These are phyloP conservation scores for Vimba vimba DNA, from an alignment of 2,113 vertebrate species.

Conservation along the genomic window DNA sequence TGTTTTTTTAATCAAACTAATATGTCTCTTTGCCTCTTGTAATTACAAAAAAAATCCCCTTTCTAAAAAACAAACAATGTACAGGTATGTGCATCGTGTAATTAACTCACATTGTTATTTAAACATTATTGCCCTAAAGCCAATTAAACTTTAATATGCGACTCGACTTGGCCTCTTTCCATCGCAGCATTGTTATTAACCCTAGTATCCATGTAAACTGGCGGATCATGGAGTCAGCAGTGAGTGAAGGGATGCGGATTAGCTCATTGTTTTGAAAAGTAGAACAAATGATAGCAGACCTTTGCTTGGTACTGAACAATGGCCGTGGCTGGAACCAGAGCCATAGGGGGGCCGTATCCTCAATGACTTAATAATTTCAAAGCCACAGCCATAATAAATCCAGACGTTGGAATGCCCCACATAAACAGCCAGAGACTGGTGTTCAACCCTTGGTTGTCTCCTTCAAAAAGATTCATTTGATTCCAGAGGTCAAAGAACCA, in stretches of 20 bases:
- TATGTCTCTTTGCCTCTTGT: neutral
- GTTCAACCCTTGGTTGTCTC: constrained; percentile 28
- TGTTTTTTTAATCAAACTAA: no score
- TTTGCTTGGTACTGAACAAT: constrained; percentile 61
- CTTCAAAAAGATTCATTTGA: constrained; percentile 41
- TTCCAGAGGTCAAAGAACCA: constrained; percentile 38
- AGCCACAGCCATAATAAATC: constrained; percentile 58
- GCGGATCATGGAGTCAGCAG: constrained; percentile 64
- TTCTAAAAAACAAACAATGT: neutral
- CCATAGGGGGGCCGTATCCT: constrained; percentile 59
- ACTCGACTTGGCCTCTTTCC: constrained; percentile 40
- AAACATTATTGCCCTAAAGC: constrained; percentile 45
- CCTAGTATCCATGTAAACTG: constrained; percentile 47
- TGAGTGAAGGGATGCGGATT: constrained; percentile 55
- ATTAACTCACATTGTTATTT: constrained; percentile 7
- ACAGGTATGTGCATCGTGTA: neutral
- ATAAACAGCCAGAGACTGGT: constrained; percentile 50
- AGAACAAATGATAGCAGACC: constrained; percentile 55
- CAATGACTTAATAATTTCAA: constrained; percentile 64
- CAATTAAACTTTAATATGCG: constrained; percentile 54
- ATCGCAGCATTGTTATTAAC: constrained; percentile 55
- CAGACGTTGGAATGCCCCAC: constrained; percentile 55
- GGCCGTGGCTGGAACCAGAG: constrained; percentile 57
- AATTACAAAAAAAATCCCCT: neutral
- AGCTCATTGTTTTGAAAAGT: constrained; percentile 67